Base-by-base conservation (phyloP, 1,140 invertebrate species). In the Caenorhabditis remanei region DNA sequence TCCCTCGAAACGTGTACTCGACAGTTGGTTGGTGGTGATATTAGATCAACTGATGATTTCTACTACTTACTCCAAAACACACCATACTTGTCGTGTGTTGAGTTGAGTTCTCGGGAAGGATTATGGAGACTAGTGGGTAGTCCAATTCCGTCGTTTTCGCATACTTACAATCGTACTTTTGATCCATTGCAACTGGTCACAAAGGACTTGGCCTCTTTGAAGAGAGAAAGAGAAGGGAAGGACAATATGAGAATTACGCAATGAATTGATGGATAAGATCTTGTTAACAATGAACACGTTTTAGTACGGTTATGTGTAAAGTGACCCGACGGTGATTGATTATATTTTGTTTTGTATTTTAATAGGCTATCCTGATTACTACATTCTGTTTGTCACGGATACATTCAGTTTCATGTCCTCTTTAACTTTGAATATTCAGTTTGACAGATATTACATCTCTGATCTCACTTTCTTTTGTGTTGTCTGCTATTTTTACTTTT, bases 1-100 rank as follows among this genome's bases (percentile, higher is more conserved):
- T 83, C 79, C 1, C 79, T 83, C 79, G 79, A 83, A 55, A 21
- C 79, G n/a, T 83, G 79, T n/a, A 83, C 79, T 55, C 79, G 79
- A 16, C 79, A 83, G 56, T 40, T 83, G 56, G 56, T 58, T 40
- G 79, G 79, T 19, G 79, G 79, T 41, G 50, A 56, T 55, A 55
- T 58, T 24, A 83, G 79, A 55, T 55, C 50, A 24, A 55, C 56
- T 8, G 79, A 83, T 11, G 79, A 83, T 14, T 83, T 83, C 40
- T 83, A 83, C 79, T 55, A 83, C 14, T 24, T 83, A 56, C 79
- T 83, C 11, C 46, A 83, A 16, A 83, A 83, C 50, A 83, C 79
- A 19, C 79, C 79, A 83, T 83, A 83, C 56, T 83, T 83, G 43
- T 32, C 79, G n/a, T 83, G 79, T 55, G 56, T 83, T 9, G 65